Evolutionary conservation across 1,140 invertebrate species (phyloP), one percentile per base, ranked within the genome.

Genomic region (Drosophila truncata): DNA sequence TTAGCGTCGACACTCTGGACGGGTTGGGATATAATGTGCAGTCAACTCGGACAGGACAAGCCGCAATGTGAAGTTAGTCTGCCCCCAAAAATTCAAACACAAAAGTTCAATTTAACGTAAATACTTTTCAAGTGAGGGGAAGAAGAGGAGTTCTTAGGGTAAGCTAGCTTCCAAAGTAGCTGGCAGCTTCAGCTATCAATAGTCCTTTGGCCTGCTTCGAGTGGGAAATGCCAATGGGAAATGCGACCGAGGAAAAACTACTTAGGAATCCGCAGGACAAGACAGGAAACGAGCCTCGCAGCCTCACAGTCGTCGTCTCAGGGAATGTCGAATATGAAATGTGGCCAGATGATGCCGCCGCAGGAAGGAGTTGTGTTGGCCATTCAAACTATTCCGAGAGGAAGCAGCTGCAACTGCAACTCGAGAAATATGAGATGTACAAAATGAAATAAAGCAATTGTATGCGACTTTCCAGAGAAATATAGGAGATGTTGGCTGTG

Each of bases 71-170:
- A 69, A 77, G 47, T 72, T 60, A 25, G 67, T 29, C 66, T 37
- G 58, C 57, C 31, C 66, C 59, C 52, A 52, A 78, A 78, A 78
- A 71, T 78, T 78, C 72, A 59, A 82, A 81, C 79, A 81, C 80
- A 64, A 78, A 82, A 82, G 80, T 82, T 82, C 80, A 82, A 82
- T 82, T 82, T 82, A 82, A 82, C 80, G 80, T 82, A 82, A 82
- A 82, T 82, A 82, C 80, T 82, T 82, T 82, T 81, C 72, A 78
- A 78, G 79, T 72, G 29, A 37, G 35, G 33, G 31, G 13, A 49
- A 33, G 39, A 23, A 14, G 13, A 33, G 23, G 33, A 66, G 20
- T 35, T 39, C 11, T 29, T 33, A 41, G 64, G 47, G 66, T 69
- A 76, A 82, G 79, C 80, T 65, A 80, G 74, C 66, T 82, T 73